These are phyloP conservation scores for Argyresthia goedartella DNA, from an alignment of 2,888 invertebrate species.

Conservation along the genomic window DNA sequence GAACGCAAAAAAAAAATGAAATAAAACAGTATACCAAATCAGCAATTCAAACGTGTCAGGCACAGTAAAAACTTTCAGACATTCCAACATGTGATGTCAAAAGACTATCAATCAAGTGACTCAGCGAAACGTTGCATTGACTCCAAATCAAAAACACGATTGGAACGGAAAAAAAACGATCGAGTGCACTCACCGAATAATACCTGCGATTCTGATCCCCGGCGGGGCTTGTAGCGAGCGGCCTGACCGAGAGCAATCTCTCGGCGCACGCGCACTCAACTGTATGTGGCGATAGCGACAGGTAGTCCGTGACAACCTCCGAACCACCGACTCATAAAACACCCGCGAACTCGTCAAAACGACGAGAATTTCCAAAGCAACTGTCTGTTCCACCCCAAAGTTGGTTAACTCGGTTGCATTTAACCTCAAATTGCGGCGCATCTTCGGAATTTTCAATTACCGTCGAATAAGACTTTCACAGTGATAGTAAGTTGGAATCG, in stretches of 20 bases:
- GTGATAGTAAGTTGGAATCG: slow-evolving; percentile 29
- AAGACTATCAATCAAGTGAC: too few species aligned
- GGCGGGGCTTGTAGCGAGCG: not conserved
- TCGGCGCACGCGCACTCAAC: slow-evolving; percentile 3
- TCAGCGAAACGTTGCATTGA: too few species aligned
- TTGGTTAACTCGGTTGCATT: too few species aligned
- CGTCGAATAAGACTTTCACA: slow-evolving; percentile 33
- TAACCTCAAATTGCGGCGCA: slow-evolving; percentile 11
- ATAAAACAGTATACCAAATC: too few species aligned
- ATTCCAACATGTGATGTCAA: too few species aligned
- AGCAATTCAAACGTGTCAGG: too few species aligned
- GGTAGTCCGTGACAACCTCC: slow-evolving; percentile 8
- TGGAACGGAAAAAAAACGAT: not conserved
- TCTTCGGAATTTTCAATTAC: slow-evolving; percentile 49
- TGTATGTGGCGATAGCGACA: slow-evolving; percentile 10
- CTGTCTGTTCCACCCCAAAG: too few species aligned
- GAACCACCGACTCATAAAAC: not conserved
- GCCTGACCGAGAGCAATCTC: not conserved
- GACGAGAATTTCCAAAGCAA: too few species aligned
- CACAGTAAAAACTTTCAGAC: too few species aligned
- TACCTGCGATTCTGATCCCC: too few species aligned
- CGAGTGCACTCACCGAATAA: not conserved
- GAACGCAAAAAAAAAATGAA: too few species aligned
- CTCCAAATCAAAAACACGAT: not conserved
- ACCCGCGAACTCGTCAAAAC: not conserved